Percentiles rank a stretch among this genome's conserved stretches.
These are phyloP conservation scores for Pseudorasbora parva DNA, from an alignment of 2,113 vertebrate genomes.

Conservation along the genomic window DNA sequence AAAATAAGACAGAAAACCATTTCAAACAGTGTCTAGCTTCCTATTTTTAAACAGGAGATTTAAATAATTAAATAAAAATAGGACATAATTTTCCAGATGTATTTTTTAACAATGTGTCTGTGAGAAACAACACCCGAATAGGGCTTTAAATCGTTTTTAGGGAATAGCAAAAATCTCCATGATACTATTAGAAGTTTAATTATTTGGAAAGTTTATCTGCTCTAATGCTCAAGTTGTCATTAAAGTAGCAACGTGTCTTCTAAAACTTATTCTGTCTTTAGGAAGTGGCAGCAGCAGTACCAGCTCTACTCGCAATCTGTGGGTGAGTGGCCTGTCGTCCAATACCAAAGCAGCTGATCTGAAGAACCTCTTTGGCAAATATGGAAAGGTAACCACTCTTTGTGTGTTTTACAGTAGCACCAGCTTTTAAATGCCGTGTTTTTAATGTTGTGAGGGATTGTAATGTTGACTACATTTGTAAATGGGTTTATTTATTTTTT, in stretches of 20 bases:
- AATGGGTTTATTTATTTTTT: not conserved
- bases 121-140: no score
- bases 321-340: slow-evolving; percentile 97
- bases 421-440: not conserved
- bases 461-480: not conserved
- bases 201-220: not conserved
- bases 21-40: no score
- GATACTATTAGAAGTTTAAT: not conserved
- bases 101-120: no score
- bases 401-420: not conserved
- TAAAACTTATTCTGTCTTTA: slow-evolving; percentile 59
- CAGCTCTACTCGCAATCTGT: slow-evolving; percentile 90
- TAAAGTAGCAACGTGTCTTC: not conserved
- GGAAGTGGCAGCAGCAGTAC: slow-evolving; percentile 78
- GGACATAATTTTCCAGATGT: no score
- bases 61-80: no score
- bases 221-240: not conserved
- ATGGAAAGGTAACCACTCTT: slow-evolving; percentile 86
- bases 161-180: not conserved
- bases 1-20: no score
- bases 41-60: no score
- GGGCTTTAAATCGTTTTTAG: not conserved
- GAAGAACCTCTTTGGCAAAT: slow-evolving; percentile 98
- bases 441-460: not conserved
- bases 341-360: slow-evolving; percentile 98